Conservation (phyloP, 2,797 vertebrate genomes). For the Galaxias olidus region DNA sequence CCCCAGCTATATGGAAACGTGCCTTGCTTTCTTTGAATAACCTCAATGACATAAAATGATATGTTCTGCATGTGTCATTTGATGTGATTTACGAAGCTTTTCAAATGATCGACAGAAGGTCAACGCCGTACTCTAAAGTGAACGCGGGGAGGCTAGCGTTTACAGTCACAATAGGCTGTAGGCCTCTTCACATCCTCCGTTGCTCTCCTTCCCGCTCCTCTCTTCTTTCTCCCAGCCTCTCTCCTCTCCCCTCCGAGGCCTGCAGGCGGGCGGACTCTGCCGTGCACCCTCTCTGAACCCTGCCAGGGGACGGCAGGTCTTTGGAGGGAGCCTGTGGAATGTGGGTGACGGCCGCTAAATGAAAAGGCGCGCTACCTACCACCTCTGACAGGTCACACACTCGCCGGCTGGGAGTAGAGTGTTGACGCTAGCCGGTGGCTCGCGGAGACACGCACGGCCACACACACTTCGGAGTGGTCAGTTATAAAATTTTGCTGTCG, state of each 20-base stretch:
- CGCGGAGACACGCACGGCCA: too few relatives aligned
- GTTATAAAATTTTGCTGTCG: too few relatives aligned
- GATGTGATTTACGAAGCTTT: not conserved
- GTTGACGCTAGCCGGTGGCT: too few relatives aligned
- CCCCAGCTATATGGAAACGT: constrained; percentile 24
- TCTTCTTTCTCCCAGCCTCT: not conserved
- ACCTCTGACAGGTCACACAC: constrained; percentile 55
- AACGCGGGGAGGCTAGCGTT: too few relatives aligned
- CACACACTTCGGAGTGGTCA: too few relatives aligned
- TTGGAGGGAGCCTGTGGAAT: constrained; percentile 71
- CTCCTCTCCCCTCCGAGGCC: constrained; percentile 4
- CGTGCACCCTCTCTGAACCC: constrained; percentile 47
- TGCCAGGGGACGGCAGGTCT: constrained; percentile 35
- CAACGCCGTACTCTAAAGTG: too few relatives aligned
- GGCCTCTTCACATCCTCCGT: not conserved
- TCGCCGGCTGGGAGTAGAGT: constrained; percentile 50
- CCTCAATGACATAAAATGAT: constrained; percentile 2
- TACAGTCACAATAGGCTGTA: too few relatives aligned
- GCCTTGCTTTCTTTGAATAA: not conserved
- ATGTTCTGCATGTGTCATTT: not conserved
- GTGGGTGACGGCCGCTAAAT: constrained; percentile 72
- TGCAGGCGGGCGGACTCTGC: not conserved
- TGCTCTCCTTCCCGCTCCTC: not conserved
- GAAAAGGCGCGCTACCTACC: constrained; percentile 55
- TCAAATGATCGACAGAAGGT: too few relatives aligned